Evolutionary conservation across 2,888 invertebrate genomes (phyloP).

Genomic region (Neocrepidodera transversa): DNA sequence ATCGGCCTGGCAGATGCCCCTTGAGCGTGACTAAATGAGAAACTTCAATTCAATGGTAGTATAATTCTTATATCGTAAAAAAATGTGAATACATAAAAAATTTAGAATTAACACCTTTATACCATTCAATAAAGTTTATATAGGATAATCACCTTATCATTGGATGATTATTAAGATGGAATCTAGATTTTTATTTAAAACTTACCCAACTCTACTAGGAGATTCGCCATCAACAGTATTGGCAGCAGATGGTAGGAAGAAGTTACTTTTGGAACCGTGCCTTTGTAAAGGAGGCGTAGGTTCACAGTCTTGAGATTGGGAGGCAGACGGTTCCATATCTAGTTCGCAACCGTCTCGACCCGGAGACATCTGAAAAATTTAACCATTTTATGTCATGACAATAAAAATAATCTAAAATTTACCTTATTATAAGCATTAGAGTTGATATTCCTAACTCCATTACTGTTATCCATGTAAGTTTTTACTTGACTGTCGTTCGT

Average conservation of each 20-base stretch:
- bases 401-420: conserved; percentile 58
- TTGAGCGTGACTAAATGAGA: conserved; percentile 36
- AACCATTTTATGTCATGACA: background rate
- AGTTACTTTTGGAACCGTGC: conserved; percentile 85
- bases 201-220: conserved; percentile 52
- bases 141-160: no score
- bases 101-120: no score
- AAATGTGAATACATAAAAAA: background rate
- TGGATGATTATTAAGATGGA: no score
- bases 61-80: background rate
- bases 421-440: conserved; percentile 93
- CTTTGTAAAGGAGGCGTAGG: conserved; percentile 87
- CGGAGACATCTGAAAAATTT: conserved; percentile 73
- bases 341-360: conserved; percentile 83
- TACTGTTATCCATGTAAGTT: conserved; percentile 94
- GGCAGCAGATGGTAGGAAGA: conserved; percentile 76
- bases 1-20: conserved; percentile 21
- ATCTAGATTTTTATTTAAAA: no score
- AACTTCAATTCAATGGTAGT: background rate
- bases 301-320: conserved; percentile 91
- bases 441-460: conserved; percentile 77
- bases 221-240: conserved; percentile 60
- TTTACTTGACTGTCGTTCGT: conserved; percentile 87
- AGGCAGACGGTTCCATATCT: conserved; percentile 88
- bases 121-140: no score